Conservation (phyloP, 1,140 invertebrate genomes). For the Choristoneura fumiferana region DNA sequence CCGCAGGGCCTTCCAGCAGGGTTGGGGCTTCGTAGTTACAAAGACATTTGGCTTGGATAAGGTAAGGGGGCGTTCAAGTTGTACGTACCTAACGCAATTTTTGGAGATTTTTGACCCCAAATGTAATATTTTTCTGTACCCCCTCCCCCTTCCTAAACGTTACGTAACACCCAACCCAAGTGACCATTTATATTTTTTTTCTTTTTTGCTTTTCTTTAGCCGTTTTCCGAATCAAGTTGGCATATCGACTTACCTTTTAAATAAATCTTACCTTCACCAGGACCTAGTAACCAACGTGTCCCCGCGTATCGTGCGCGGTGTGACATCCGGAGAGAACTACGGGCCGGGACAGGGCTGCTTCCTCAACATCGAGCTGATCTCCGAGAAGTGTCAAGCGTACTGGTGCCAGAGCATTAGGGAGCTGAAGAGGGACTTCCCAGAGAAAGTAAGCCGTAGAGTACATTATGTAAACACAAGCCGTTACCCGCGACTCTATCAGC, state of each 20-base stretch:
- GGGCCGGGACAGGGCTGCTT: conserved; percentile 97
- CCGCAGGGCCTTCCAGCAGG: conserved; percentile 94
- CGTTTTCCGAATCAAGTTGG: no score
- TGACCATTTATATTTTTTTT: no score
- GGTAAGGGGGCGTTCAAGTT: conserved; percentile 72
- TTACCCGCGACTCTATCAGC: no score
- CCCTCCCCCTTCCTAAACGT: no score
- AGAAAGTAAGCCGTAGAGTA: conserved; percentile 79
- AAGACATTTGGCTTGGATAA: conserved; percentile 98
- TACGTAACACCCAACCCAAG: no score
- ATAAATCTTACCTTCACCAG: conserved; percentile 66
- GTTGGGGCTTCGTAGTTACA: conserved; percentile 97
- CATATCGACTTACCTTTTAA: no score
- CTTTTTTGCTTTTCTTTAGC: no score
- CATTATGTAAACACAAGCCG: no score
- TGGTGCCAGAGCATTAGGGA: conserved; percentile 95
- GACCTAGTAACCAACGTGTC: conserved; percentile 98
- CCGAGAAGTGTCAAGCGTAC: conserved; percentile 96
- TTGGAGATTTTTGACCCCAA: no score
- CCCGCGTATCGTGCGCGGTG: conserved; percentile 95
- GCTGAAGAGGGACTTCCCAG: conserved; percentile 94
- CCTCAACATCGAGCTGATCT: conserved; percentile 98
- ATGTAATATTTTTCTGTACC: no score
- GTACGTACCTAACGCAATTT: no score
- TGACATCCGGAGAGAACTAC: conserved; percentile 93